phyloP scores from a whole-genome alignment of 1,140 invertebrate species.

The Zaprionus gabonicus region DNA sequence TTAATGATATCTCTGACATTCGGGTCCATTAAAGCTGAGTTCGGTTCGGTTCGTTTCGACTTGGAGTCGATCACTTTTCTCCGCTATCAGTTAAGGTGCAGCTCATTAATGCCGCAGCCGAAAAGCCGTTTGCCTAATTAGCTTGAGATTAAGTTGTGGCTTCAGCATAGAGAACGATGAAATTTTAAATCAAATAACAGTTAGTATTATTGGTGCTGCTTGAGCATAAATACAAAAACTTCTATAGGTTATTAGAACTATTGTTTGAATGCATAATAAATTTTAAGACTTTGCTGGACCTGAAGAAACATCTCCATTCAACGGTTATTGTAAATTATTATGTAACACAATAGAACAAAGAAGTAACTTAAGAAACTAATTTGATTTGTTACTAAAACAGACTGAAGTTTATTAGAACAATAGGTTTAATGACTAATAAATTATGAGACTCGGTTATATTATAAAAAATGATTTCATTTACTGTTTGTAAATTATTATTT shows the following conservation, averaged over 20 bases:
- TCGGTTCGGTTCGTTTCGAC: background rate
- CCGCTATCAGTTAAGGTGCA: slow-evolving; percentile 23
- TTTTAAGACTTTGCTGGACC: too few relatives aligned
- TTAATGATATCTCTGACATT: slow-evolving; percentile 46
- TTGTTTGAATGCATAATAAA: background rate
- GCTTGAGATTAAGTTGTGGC: background rate
- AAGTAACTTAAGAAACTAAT: too few relatives aligned
- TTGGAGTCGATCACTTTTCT: slow-evolving; percentile 12
- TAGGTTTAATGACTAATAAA: too few relatives aligned
- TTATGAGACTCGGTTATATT: too few relatives aligned
- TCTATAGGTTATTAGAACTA: background rate
- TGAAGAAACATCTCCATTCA: too few relatives aligned
- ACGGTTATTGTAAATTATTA: too few relatives aligned
- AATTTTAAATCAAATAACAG: background rate
- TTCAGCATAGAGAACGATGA: background rate
- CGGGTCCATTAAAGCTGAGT: slow-evolving; percentile 13
- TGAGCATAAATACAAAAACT: background rate
- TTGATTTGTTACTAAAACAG: too few relatives aligned
- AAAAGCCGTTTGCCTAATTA: slow-evolving; percentile 10
- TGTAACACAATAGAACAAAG: too few relatives aligned
- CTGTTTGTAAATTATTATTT: too few relatives aligned
- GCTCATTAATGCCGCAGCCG: slow-evolving; percentile 19
- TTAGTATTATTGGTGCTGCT: background rate
- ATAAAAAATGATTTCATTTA: too few relatives aligned
- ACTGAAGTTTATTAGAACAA: too few relatives aligned